Conservation (phyloP, 2,797 vertebrate species). For the Psittacula derbiana region DNA sequence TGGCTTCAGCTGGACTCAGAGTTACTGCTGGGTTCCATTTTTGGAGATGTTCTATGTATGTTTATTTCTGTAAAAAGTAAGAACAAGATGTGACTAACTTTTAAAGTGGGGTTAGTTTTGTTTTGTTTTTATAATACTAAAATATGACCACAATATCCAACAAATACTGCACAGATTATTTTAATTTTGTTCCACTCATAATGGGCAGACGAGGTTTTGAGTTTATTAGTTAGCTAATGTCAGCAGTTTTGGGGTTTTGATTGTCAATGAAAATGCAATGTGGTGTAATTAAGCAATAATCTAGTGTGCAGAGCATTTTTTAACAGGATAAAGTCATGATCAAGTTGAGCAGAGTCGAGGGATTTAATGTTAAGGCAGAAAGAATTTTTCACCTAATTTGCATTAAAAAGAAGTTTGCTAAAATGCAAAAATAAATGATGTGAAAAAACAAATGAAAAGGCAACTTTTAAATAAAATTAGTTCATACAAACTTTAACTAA, state of each 20-base stretch:
- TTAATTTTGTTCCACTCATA: background rate
- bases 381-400: conserved; percentile 52
- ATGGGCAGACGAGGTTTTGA: background rate
- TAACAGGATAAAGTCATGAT: conserved; percentile 19
- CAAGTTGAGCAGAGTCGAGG: conserved; percentile 23
- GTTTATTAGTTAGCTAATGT: conserved; percentile 9
- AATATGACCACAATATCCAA: background rate
- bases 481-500: conserved; percentile 34
- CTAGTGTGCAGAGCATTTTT: background rate
- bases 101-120: background rate
- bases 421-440: conserved; percentile 36
- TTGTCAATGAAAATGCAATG: background rate
- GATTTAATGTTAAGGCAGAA: conserved; percentile 32
- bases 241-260: conserved; percentile 34
- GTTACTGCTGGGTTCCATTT: background rate
- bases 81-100: background rate
- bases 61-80: background rate
- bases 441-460: conserved; percentile 42
- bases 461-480: conserved; percentile 47
- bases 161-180: background rate
- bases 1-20: background rate
- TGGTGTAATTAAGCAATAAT: conserved; percentile 52
- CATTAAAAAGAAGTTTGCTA: conserved; percentile 41
- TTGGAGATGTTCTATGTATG: rapidly evolving
- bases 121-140: background rate